Evolutionary conservation across 1,140 invertebrate species (phyloP), one percentile per base, ranked within the genome.

Genomic region (roundworm (Caenorhabditis elegans)): DNA sequence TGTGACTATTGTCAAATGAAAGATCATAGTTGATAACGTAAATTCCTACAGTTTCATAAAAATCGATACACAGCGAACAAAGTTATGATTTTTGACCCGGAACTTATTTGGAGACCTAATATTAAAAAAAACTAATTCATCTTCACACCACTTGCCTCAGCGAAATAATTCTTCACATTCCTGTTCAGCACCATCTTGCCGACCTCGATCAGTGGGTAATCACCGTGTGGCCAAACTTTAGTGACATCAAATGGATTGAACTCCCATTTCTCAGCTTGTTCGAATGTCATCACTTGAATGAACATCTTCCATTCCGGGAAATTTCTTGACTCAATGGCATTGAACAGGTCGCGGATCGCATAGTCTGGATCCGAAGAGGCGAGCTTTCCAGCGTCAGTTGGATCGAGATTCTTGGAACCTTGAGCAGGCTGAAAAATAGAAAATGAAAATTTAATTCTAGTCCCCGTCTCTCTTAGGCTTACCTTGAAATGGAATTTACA

Each of bases 401-500:
- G 92, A 36, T 92, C 87, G 80, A 98, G 89, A 90, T 95, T 95
- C 88, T 95, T 95, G 81, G 97, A 95, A 13, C 94, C 94, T 91
- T 97, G 95, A 88, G 95, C 92, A 78, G 94, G 95, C 92, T 94
- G 86, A 77, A 31, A 8, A 17, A 6, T 19, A 3, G 2, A 13
- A 24, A 28, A 34, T 15, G 24, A 5, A 78, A 65, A 8, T 86
- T 22, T 17, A 17, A 36, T n/a, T n/a, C n/a, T 3, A 39, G 15
- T 17, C 55, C 78, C 83, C n/a, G n/a, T n/a, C n/a, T n/a, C n/a
- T n/a, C n/a, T n/a, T n/a, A n/a, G n/a, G n/a, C n/a, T n/a, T n/a
- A 94, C 93, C 92, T 96, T 96, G 87, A 93, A 94, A 89, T 97
- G 95, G 92, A 97, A 98, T 92, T 97, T 98, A 83, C 94, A 94